Evolutionary conservation across 1,140 invertebrate species (phyloP).

Genomic region (Tetramorium parvispinum): DNA sequence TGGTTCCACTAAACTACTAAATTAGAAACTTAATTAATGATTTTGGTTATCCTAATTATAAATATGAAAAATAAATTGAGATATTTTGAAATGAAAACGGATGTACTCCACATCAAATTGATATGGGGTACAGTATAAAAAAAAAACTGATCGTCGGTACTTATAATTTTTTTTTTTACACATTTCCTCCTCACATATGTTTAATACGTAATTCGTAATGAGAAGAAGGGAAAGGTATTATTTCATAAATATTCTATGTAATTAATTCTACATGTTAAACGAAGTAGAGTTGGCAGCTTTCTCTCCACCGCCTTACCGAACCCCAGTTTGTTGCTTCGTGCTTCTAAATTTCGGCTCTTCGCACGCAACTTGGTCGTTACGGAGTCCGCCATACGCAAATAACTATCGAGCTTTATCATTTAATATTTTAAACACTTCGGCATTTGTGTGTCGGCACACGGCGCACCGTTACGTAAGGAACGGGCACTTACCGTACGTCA

Average conservation of each 20-base stretch:
- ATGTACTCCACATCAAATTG: constrained; percentile 12
- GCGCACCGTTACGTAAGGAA: constrained; percentile 44
- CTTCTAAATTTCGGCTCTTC: constrained; percentile 17
- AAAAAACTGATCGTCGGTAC: neutral
- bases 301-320: neutral
- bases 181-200: neutral
- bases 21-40: constrained; percentile 30
- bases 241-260: constrained; percentile 28
- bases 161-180: neutral
- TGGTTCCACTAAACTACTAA: constrained; percentile 19
- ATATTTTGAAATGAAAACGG: neutral
- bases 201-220: neutral
- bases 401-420: constrained; percentile 42
- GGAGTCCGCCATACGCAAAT: neutral
- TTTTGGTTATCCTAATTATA: constrained; percentile 18
- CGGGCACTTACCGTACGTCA: constrained; percentile 55
- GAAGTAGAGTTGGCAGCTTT: neutral
- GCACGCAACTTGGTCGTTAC: constrained; percentile 10
- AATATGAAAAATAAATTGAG: neutral
- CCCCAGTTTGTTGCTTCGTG: neutral
- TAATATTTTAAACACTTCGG: constrained; percentile 53
- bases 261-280: constrained; percentile 23
- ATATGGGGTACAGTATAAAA: neutral
- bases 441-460: constrained; percentile 15
- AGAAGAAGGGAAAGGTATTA: neutral